Evolutionary conservation across 2,113 vertebrate species (phyloP).

Genomic region (Piaya cayana): DNA sequence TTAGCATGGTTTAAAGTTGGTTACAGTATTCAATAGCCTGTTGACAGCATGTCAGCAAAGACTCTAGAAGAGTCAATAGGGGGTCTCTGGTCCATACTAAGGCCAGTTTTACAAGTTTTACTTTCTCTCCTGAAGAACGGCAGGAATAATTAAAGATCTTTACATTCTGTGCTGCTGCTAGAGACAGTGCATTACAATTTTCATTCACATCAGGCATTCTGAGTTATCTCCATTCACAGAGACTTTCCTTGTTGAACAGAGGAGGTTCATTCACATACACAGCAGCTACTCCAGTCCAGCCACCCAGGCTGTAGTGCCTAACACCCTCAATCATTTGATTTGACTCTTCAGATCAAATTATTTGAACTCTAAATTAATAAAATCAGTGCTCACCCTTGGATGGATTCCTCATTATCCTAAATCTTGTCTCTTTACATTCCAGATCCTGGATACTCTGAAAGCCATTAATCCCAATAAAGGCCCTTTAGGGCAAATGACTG

Average conservation of each 20-base stretch:
- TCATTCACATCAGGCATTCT: not conserved
- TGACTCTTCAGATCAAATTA: not conserved
- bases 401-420: not conserved
- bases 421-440: not conserved
- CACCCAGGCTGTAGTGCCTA: not conserved
- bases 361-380: not conserved
- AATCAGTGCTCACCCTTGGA: not conserved
- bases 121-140: not conserved
- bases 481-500: not conserved
- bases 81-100: not conserved
- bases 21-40: not conserved
- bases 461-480: not conserved
- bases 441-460: not conserved
- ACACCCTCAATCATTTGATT: not conserved
- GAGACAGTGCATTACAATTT: not conserved
- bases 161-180: not conserved
- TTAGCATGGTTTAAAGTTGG: not conserved
- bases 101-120: not conserved
- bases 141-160: not conserved
- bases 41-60: not conserved
- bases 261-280: not conserved
- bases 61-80: not conserved
- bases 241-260: not conserved
- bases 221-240: not conserved
- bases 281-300: not conserved